A percentile compares a stretch with the other conserved stretches of the same genome.
These are phyloP conservation scores for Carterocephalus palaemon DNA, from an alignment of 2,888 invertebrate species.

Conservation along the genomic window DNA sequence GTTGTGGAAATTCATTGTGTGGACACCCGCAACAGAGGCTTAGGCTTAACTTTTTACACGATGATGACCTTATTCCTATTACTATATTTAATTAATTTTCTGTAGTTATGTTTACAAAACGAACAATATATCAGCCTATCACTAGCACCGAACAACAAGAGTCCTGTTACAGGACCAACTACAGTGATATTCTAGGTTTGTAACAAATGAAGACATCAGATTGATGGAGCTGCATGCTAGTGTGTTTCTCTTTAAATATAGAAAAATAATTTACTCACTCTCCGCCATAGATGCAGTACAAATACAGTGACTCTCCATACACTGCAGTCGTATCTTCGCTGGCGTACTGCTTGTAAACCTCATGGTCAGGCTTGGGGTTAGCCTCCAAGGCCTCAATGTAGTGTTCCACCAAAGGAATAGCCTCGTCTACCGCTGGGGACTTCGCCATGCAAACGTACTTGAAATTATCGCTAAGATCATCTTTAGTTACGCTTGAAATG, in stretches of 20 bases:
- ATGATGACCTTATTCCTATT: too few species aligned
- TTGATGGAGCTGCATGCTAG: neutral
- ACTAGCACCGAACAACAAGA: too few species aligned
- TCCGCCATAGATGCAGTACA: constrained; percentile 67
- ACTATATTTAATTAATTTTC: too few species aligned
- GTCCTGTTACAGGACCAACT: too few species aligned
- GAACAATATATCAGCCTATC: neutral
- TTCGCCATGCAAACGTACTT: constrained; percentile 59
- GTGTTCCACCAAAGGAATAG: constrained; percentile 52
- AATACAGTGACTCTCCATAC: constrained; percentile 47
- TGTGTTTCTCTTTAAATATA: neutral
- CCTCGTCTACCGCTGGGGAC: constrained; percentile 45
- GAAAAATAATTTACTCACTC: constrained; percentile 46
- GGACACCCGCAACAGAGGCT: too few species aligned
- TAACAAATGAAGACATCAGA: neutral
- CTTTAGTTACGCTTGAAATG: constrained; percentile 53
- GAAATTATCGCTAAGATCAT: constrained; percentile 41
- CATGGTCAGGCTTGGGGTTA: constrained; percentile 41
- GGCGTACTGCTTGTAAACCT: constrained; percentile 51
- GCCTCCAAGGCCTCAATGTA: constrained; percentile 43
- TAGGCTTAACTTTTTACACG: too few species aligned
- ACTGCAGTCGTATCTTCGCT: constrained; percentile 48
- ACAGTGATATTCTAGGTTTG: neutral
- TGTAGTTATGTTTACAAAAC: neutral
- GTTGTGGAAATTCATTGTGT: too few species aligned